Evolutionary conservation across 2,113 vertebrate species (phyloP).

Genomic region (Brevimyrus niger): DNA sequence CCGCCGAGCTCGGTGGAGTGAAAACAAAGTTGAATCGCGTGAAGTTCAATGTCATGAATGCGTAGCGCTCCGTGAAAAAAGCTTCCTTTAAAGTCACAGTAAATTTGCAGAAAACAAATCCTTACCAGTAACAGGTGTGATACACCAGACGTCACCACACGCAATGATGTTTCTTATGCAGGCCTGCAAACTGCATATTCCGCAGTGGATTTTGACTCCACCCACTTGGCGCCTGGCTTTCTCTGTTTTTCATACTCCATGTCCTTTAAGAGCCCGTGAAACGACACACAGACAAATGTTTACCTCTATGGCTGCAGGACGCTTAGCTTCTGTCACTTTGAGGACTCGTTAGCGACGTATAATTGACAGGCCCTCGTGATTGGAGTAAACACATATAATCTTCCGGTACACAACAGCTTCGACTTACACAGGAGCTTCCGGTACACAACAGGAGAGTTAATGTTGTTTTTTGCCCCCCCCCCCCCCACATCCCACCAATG

Average conservation of each 20-base stretch:
- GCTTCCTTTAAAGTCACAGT: background rate
- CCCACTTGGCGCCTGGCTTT: background rate
- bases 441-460: background rate
- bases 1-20: background rate
- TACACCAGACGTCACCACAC: background rate
- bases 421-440: background rate
- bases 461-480: background rate
- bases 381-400: background rate
- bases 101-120: background rate
- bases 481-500: background rate
- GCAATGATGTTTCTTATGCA: background rate
- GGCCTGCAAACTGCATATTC: background rate
- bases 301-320: background rate
- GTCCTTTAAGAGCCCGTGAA: background rate
- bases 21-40: background rate
- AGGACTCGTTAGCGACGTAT: background rate
- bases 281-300: background rate
- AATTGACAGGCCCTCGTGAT: background rate
- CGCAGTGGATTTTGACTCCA: background rate
- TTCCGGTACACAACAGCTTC: background rate
- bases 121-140: background rate
- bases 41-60: background rate
- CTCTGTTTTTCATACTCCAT: background rate
- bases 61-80: background rate
- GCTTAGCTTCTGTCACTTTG: conserved; percentile 1